phyloP scores from a whole-genome alignment of 2,888 invertebrate species.

The Drosophila kambysellisi region DNA sequence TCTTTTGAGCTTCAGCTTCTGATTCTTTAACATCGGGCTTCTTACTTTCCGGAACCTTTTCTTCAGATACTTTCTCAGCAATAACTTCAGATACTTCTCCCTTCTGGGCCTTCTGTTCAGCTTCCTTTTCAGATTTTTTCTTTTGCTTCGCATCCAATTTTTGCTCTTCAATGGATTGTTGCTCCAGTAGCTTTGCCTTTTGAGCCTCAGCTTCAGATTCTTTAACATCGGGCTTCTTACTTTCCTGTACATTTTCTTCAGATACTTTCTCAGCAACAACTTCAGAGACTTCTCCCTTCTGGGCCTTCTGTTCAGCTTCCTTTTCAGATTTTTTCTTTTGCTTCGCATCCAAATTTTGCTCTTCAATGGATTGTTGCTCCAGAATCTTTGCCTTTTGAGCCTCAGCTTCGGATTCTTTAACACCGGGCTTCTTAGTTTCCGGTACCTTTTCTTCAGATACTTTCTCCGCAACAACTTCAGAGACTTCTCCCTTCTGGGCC shows the following conservation, averaged over 20 bases:
- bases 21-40: neutral
- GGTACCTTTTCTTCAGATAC: neutral
- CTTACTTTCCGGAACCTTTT: neutral
- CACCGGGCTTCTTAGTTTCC: neutral
- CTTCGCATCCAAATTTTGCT: neutral
- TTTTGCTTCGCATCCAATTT: neutral
- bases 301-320: neutral
- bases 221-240: neutral
- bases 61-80: neutral
- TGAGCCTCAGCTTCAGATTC: slow-evolving; percentile 28
- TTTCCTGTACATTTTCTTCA: neutral
- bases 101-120: neutral
- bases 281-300: slow-evolving; percentile 7
- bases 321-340: neutral
- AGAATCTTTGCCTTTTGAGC: neutral
- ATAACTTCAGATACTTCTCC: neutral
- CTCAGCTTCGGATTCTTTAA: neutral
- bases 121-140: neutral
- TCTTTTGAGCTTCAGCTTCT: neutral
- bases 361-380: neutral
- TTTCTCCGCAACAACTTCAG: neutral
- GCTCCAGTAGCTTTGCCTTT: slow-evolving; percentile 4
- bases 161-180: slow-evolving; percentile 19
- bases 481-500: neutral
- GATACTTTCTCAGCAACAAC: neutral